Evolutionary conservation across 2,113 vertebrate genomes (phyloP).

Genomic region (Hystrix brachyura): DNA sequence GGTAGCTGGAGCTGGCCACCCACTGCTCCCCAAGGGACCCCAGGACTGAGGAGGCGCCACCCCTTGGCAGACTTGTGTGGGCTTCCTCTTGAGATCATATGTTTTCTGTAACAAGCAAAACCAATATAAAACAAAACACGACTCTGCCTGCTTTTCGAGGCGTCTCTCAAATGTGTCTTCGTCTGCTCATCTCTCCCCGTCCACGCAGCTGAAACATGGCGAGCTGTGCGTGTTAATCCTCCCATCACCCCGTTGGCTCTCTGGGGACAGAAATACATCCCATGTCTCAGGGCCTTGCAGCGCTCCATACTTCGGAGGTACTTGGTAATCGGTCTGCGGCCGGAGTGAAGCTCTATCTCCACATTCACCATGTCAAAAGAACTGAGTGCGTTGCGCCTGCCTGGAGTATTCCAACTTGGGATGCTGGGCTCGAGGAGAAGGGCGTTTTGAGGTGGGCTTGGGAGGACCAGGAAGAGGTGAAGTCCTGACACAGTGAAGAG

Average conservation of each 20-base stretch:
- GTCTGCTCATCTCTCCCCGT: accelerated
- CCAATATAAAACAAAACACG: neutral
- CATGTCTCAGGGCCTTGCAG: too few relatives aligned
- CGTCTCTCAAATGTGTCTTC: neutral
- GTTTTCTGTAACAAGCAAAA: neutral
- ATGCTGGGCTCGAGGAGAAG: neutral
- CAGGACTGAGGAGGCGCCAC: accelerated
- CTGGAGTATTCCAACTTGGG: neutral
- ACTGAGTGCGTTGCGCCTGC: neutral
- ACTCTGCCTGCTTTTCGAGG: neutral
- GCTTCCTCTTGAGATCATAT: neutral
- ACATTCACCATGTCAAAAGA: accelerated
- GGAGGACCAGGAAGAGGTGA: neutral
- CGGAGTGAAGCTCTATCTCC: neutral
- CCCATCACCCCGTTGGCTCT: neutral
- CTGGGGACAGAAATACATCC: neutral
- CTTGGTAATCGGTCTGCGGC: neutral
- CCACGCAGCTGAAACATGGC: neutral
- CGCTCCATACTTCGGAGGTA: neutral
- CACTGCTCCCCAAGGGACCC: accelerated
- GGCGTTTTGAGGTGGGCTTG: neutral
- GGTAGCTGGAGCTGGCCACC: neutral
- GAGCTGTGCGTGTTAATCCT: accelerated
- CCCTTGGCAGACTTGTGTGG: accelerated
- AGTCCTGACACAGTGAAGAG: too few relatives aligned